A percentile compares a stretch with the other conserved stretches of the same genome.
These are phyloP conservation scores for Sarcophaga subvicina DNA, from an alignment of 2,888 invertebrate genomes.

Conservation along the genomic window DNA sequence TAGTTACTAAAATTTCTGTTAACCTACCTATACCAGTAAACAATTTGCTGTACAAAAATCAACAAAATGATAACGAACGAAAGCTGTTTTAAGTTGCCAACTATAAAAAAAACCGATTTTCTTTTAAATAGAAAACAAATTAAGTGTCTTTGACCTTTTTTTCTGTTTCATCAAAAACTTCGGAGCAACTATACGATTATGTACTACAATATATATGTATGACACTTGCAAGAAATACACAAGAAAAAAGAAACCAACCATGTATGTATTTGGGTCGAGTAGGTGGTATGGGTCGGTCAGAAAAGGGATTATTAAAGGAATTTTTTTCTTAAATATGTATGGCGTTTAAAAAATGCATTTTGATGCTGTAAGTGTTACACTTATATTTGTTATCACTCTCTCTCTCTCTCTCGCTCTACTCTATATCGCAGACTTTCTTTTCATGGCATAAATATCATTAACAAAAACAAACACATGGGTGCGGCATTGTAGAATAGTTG, in stretches of 20 bases:
- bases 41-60: no score
- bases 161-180: neutral
- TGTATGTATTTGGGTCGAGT: slow-evolving; percentile 59
- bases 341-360: neutral
- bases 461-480: slow-evolving; percentile 40
- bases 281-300: slow-evolving; percentile 43
- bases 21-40: slow-evolving; percentile 23
- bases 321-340: neutral
- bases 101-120: neutral
- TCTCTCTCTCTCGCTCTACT: neutral
- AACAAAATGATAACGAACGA: no score
- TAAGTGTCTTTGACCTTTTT: neutral
- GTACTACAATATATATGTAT: neutral
- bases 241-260: neutral
- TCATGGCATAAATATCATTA: no score
- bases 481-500: slow-evolving; percentile 37
- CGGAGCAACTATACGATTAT: neutral
- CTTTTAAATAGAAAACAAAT: neutral
- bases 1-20: slow-evolving; percentile 14
- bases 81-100: neutral
- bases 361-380: neutral
- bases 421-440: no score
- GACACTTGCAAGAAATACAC: neutral
- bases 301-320: slow-evolving; percentile 7
- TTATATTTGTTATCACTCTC: neutral